These are phyloP conservation scores for Benitochromis conjunctus DNA, from an alignment of 2,113 vertebrate species.

Conservation along the genomic window DNA sequence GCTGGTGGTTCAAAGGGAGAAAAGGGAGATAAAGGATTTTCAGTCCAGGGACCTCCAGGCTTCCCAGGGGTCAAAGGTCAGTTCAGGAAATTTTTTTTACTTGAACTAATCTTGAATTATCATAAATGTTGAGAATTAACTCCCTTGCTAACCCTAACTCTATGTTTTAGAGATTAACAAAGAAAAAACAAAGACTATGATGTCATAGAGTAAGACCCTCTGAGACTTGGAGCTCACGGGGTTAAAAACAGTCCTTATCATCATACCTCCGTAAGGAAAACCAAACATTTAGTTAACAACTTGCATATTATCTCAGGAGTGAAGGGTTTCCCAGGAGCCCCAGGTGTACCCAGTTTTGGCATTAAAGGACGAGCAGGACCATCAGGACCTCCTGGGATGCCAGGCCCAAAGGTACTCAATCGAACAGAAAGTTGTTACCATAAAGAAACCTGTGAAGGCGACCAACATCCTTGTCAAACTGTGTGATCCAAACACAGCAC, in stretches of 20 bases:
- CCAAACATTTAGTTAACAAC: background rate
- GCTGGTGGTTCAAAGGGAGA: conserved; percentile 46
- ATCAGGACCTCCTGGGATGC: conserved; percentile 63
- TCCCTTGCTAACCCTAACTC: background rate
- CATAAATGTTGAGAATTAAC: background rate
- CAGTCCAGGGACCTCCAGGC: conserved; percentile 55
- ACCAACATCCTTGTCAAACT: background rate
- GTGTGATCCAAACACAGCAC: background rate
- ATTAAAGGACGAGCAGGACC: conserved; percentile 63
- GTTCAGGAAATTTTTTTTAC: background rate
- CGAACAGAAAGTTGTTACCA: background rate
- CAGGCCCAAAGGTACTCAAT: conserved; percentile 62
- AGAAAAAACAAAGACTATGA: background rate
- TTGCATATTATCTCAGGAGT: conserved; percentile 36
- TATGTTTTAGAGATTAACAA: background rate
- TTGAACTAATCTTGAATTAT: background rate
- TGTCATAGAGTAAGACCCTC: background rate
- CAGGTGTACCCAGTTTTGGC: conserved; percentile 53
- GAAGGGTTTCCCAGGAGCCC: conserved; percentile 55
- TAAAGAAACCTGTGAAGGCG: background rate
- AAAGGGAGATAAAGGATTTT: conserved; percentile 56
- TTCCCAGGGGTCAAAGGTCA: conserved; percentile 68
- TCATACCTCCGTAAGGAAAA: too few relatives aligned
- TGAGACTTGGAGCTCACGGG: background rate
- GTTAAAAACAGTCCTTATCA: background rate